Percentiles rank a stretch among this genome's conserved stretches.
Conservation (phyloP, 2,888 invertebrate genomes). For the Alentia gelatinosa region DNA sequence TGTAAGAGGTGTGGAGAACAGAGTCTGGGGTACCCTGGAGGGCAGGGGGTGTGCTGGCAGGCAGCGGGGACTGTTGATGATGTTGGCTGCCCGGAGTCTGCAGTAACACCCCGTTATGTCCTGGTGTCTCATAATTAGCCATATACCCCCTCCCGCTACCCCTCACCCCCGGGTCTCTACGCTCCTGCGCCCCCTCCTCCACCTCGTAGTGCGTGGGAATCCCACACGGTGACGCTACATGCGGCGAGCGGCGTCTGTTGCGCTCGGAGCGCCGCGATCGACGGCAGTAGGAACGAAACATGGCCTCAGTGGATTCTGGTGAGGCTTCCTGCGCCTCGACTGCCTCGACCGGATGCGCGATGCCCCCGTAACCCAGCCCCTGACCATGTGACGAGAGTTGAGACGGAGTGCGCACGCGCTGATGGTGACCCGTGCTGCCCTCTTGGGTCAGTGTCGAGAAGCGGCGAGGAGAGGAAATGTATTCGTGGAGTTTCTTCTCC, state of each 20-base stretch:
- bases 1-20: not conserved
- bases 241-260: not conserved
- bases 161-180: not conserved
- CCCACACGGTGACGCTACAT: not conserved
- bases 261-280: not conserved
- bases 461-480: conserved; percentile 50
- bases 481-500: conserved; percentile 61
- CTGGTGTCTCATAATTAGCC: too few species aligned
- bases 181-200: not conserved
- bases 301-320: not conserved
- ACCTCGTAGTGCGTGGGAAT: not conserved
- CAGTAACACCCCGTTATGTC: not conserved
- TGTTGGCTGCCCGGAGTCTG: not conserved
- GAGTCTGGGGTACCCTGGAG: not conserved
- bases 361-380: not conserved
- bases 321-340: not conserved
- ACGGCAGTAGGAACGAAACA: not conserved
- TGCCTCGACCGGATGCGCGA: not conserved
- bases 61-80: not conserved
- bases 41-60: not conserved
- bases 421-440: not conserved
- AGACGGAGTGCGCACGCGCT: not conserved
- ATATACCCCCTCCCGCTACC: not conserved
- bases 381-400: not conserved
- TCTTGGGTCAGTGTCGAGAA: not conserved